Evolutionary conservation across 1,140 invertebrate genomes (phyloP).

Genomic region (Pristionchus pacificus): DNA sequence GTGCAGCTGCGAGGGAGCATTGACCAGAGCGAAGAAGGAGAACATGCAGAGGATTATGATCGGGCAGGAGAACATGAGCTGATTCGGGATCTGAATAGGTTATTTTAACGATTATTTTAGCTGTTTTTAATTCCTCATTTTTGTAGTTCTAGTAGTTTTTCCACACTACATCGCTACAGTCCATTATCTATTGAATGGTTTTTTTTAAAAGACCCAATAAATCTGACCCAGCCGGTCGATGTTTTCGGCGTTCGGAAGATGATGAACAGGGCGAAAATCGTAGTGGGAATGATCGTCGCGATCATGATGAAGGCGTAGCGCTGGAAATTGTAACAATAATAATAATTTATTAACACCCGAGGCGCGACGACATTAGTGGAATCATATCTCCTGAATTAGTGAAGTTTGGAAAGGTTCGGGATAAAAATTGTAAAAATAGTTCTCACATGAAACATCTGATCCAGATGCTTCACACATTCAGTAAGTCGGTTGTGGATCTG

Average conservation of each 20-base stretch:
- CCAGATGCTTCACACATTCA: background rate
- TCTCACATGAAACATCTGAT: background rate
- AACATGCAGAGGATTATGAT: constrained; percentile 31
- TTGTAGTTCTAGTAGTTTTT: too few relatives aligned
- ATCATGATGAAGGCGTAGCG: constrained; percentile 41
- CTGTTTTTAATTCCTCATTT: too few relatives aligned
- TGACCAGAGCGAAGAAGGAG: constrained; percentile 30
- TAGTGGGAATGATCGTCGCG: constrained; percentile 35
- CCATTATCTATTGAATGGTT: background rate
- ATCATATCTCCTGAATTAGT: too few relatives aligned
- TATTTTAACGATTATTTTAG: too few relatives aligned
- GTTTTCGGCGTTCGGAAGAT: background rate
- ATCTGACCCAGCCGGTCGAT: background rate
- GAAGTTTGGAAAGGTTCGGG: background rate
- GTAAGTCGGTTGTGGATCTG: background rate
- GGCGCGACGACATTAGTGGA: too few relatives aligned
- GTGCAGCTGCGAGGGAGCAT: constrained; percentile 36
- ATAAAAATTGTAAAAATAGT: background rate
- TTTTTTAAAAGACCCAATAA: background rate
- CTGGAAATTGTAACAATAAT: constrained; percentile 14
- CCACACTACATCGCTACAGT: background rate
- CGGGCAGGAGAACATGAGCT: constrained; percentile 24
- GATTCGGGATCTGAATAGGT: too few relatives aligned
- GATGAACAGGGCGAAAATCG: constrained; percentile 36
- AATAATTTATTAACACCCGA: background rate